Base-by-base conservation (phyloP, 2,888 invertebrate species). In the Branchinecta sandiegonensis region DNA sequence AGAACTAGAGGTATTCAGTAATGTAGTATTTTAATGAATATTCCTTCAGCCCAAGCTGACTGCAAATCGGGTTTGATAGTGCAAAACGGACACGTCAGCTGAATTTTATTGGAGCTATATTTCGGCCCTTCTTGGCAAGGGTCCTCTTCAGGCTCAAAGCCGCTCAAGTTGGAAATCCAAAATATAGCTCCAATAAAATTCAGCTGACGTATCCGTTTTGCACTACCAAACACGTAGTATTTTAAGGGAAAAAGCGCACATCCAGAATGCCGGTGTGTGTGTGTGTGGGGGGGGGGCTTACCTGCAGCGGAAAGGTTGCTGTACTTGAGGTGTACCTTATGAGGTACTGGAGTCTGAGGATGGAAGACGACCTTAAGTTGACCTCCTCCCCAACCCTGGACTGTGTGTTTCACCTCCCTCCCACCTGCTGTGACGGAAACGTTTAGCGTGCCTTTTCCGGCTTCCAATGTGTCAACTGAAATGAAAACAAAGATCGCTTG, bases 321-420 rank as follows among this genome's bases (percentile, higher is more conserved):
- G 80, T 91, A 94, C 73, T 87, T 84, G 67, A 95, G 83, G 70
- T 88, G 85, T 69, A 96, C 83, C 73, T 88, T 84, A 77, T 96
- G 94, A 3, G 92, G 89, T 37, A 94, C 90, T 2, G 91, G 88
- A 56, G 89, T 81, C 1, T 87, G 85, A 0, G 95, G 95, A 77
- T 91, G 90, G 79, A 93, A 94, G 70, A 89, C 85, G 47, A 90
- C 86, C 78, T 90, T 89, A 79, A 89, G 88, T 68, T 89, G 80
- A 66, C 85, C 85, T 47, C 88, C 86, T 73, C 86, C 86, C 64
- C 83, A 80, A 65, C 85, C 83, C 23, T 89, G 81, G 71, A 94
- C 85, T 71, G 88, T 84, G 76, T 91, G 89, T 46, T 90, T 88
- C 7, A 93, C 90, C 71, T 87, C 86, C 47, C 84, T 83, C 4